Percentiles rank a stretch among this genome's conserved stretches.
phyloP scores from a whole-genome alignment of 2,888 invertebrate genomes.

The Odiellus spinosus region DNA sequence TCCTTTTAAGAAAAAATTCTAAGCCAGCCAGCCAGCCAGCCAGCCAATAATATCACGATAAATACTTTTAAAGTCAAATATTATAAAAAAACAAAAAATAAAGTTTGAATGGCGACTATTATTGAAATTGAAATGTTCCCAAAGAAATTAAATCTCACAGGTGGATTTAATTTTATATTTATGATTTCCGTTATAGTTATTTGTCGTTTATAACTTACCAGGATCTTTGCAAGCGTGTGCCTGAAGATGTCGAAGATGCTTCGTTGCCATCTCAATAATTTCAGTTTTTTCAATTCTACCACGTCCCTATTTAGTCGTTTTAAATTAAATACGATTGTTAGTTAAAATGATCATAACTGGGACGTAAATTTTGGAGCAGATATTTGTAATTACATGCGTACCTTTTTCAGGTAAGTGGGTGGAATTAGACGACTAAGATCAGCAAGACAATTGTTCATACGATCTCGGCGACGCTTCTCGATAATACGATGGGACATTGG shows the following conservation, averaged over 20 bases:
- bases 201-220: neutral
- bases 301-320: constrained; percentile 52
- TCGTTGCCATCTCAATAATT: constrained; percentile 94
- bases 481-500: constrained; percentile 95
- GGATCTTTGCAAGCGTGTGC: constrained; percentile 27
- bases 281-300: constrained; percentile 94
- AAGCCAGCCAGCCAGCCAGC: too few relatives aligned
- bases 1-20: too few relatives aligned
- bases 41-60: too few relatives aligned
- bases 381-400: constrained; percentile 14
- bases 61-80: too few relatives aligned
- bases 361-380: neutral
- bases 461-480: constrained; percentile 81
- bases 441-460: constrained; percentile 93
- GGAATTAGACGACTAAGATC: constrained; percentile 86
- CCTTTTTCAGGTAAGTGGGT: constrained; percentile 75
- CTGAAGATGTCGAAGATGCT: constrained; percentile 78
- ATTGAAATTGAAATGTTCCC: too few relatives aligned
- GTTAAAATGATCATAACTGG: constrained; percentile 1
- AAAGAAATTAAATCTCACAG: too few relatives aligned
- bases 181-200: too few relatives aligned
- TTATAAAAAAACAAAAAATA: too few relatives aligned
- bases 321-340: constrained; percentile 8
- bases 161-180: too few relatives aligned
- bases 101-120: too few relatives aligned